These are phyloP conservation scores for Catharus bicknelli DNA, from an alignment of 2,113 vertebrate genomes.

Conservation along the genomic window DNA sequence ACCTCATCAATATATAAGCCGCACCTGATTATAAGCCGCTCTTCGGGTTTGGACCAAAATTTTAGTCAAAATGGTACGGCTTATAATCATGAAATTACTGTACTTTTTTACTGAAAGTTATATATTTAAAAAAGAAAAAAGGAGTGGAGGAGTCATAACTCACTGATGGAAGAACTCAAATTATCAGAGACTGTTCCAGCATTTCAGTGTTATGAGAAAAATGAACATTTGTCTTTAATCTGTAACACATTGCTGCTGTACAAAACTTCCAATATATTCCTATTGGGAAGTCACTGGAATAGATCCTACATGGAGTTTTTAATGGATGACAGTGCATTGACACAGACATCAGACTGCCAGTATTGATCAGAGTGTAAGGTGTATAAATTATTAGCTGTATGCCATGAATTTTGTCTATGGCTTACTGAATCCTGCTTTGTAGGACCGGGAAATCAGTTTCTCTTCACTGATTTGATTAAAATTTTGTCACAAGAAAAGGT, in stretches of 20 bases:
- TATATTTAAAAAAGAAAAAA: not conserved
- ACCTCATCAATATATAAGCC: no score
- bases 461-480: not conserved
- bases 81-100: no score
- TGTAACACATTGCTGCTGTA: not conserved
- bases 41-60: no score
- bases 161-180: not conserved
- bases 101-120: not conserved
- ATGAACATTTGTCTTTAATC: not conserved
- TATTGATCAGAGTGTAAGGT: not conserved
- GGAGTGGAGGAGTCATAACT: rapidly evolving
- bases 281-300: not conserved
- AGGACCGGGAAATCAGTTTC: not conserved
- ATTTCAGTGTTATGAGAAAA: not conserved
- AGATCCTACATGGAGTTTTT: not conserved
- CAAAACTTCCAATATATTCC: not conserved
- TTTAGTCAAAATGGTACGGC: no score
- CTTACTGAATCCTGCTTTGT: not conserved
- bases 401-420: not conserved
- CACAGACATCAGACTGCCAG: not conserved
- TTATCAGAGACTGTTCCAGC: not conserved
- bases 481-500: not conserved
- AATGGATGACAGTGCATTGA: not conserved
- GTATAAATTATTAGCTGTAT: not conserved
- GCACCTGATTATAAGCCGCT: no score